Percentiles rank a stretch among this genome's conserved stretches.
phyloP scores from a whole-genome alignment of 1,140 invertebrate genomes.

The Asbolus verrucosus region DNA sequence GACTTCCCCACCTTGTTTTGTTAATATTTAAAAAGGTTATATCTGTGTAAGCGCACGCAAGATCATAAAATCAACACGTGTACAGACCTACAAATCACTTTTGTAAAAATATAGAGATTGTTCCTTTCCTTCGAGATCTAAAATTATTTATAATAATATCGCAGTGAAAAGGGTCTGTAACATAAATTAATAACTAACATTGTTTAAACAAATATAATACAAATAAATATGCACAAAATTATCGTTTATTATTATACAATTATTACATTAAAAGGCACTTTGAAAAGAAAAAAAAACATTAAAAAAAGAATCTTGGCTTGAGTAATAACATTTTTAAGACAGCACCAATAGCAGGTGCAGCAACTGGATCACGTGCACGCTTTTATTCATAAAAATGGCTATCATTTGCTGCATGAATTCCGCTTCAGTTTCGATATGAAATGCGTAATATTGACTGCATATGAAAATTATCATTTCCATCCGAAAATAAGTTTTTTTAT shows the following conservation, averaged over 20 bases:
- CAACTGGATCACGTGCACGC: constrained; percentile 29
- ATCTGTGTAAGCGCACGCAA: constrained; percentile 35
- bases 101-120: constrained; percentile 19
- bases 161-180: background rate
- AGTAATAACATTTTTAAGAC: constrained; percentile 2
- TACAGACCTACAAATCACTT: constrained; percentile 32
- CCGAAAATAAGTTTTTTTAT: too few relatives aligned
- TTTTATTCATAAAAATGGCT: constrained; percentile 25
- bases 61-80: constrained; percentile 39
- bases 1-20: constrained; percentile 38
- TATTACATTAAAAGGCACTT: too few relatives aligned
- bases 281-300: too few relatives aligned
- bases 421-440: constrained; percentile 1
- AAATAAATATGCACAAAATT: too few relatives aligned
- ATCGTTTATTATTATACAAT: too few relatives aligned
- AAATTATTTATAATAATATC: constrained; percentile 21
- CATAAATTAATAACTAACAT: background rate
- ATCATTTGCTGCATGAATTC: constrained; percentile 35
- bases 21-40: constrained; percentile 39
- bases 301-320: background rate
- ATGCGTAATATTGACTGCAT: too few relatives aligned
- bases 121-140: constrained; percentile 7
- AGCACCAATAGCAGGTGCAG: constrained; percentile 34
- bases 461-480: too few relatives aligned
- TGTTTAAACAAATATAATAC: too few relatives aligned